Base-by-base conservation (phyloP, 2,888 invertebrate species). In the Ferdinandea cuprea region DNA sequence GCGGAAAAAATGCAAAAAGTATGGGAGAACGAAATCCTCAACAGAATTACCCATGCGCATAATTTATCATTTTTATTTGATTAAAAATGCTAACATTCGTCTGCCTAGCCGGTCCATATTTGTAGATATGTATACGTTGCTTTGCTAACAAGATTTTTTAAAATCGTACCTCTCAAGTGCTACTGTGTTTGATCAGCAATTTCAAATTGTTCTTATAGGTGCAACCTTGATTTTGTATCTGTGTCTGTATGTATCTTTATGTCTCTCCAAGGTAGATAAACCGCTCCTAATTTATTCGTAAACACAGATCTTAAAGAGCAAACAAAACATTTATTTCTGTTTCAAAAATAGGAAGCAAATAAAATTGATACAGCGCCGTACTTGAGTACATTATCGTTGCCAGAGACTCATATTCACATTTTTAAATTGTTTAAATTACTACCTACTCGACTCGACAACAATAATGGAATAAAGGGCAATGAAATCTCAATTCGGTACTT, bases 401-500 rank as follows among this genome's bases (percentile, higher is more conserved):
- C 42, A 3, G 19, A 42, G 50, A 42, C 17, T 30, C 61, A 21
- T 19, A 73, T 74, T 61, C 32, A 74, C 71, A 25, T 61, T 74
- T 74, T 56, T 72, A 54, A 72, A 79, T 63, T 74, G 74, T 56
- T 69, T 74, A 48, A 79, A 58, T 56, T 59, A 58, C 58, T 15
- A 21, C 44, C 37, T 40, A 30, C 32, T 42, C 28, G 37, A 52
- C 35, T 42, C 35, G 42, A 59, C 15, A 28, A 13, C 65, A 15
- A n/a, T n/a, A n/a, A n/a, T n/a, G n/a, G n/a, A 30, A 48, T 17
- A 58, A 68, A 46, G 50, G 46, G 40, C 32, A n/a, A 74, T 65
- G 40, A 71, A 69, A 69, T 80, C 80, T 59, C 65, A 58, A 76
- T 76, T 76, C 25, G 50, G 50, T 69, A 65, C 76, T 69, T 76